A percentile compares a stretch with the other conserved stretches of the same genome.
Evolutionary conservation across 2,797 vertebrate genomes (phyloP).

Genomic region (Sebastes vulpes): DNA sequence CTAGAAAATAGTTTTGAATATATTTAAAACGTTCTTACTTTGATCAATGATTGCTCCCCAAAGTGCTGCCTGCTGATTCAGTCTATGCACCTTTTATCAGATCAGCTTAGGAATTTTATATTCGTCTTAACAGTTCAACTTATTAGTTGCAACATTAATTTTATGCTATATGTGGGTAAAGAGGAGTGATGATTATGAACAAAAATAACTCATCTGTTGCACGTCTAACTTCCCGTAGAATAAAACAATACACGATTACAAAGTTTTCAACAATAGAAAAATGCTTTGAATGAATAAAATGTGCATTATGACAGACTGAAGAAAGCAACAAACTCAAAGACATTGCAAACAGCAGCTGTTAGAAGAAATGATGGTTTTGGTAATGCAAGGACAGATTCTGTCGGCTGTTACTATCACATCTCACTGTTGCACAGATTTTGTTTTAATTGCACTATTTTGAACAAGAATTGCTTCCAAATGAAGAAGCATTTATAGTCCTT

Average conservation of each 20-base stretch:
- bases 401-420: neutral
- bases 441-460: conserved; percentile 37
- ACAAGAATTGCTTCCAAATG: conserved; percentile 15
- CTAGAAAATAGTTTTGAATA: neutral
- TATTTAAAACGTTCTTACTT: neutral
- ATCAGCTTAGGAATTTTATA: neutral
- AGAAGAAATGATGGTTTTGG: neutral
- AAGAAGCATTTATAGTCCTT: conserved; percentile 2
- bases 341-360: neutral
- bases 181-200: neutral
- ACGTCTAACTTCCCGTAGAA: neutral
- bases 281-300: neutral
- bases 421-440: neutral
- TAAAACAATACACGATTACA: neutral
- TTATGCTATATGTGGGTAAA: neutral
- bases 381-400: neutral
- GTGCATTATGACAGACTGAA: neutral
- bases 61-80: neutral
- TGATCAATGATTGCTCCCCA: too few species aligned
- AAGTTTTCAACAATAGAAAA: neutral
- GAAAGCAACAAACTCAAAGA: neutral
- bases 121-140: neutral
- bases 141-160: neutral
- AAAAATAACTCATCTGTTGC: neutral
- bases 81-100: neutral